Evolutionary conservation across 2,888 invertebrate genomes (phyloP).

Genomic region (Andrena praecox): DNA sequence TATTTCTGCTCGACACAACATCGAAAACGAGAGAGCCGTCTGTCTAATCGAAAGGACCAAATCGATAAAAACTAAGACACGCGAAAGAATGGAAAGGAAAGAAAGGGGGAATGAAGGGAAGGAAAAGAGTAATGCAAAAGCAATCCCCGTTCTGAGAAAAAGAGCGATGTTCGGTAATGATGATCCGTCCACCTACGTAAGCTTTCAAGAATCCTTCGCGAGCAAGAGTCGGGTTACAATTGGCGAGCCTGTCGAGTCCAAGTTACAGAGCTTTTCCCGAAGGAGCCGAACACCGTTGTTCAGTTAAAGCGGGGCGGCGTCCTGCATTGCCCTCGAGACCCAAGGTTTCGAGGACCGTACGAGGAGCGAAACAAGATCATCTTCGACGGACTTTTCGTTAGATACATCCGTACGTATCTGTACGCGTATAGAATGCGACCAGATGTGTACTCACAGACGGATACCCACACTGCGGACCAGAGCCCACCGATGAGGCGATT

Average conservation of each 20-base stretch:
- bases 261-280: constrained; percentile 10
- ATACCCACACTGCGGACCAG: constrained; percentile 74
- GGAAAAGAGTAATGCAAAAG: background rate
- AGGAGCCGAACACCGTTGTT: constrained; percentile 42
- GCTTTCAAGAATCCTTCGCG: constrained; percentile 32
- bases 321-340: constrained; percentile 9
- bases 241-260: constrained; percentile 6
- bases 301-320: background rate
- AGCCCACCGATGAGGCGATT: constrained; percentile 76
- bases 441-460: constrained; percentile 37
- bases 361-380: background rate
- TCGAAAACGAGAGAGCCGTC: constrained; percentile 17
- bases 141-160: constrained; percentile 13
- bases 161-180: constrained; percentile 49
- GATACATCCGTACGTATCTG: background rate
- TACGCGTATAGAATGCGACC: constrained; percentile 7
- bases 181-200: constrained; percentile 67
- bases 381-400: constrained; percentile 7
- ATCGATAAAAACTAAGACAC: constrained; percentile 29
- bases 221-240: constrained; percentile 1
- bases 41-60: constrained; percentile 46
- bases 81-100: background rate
- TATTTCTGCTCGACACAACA: constrained; percentile 21
- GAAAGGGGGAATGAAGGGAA: background rate
- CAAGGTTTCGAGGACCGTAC: constrained; percentile 14